Conservation (phyloP, 2,888 invertebrate species). For the Hydraecia micacea region DNA sequence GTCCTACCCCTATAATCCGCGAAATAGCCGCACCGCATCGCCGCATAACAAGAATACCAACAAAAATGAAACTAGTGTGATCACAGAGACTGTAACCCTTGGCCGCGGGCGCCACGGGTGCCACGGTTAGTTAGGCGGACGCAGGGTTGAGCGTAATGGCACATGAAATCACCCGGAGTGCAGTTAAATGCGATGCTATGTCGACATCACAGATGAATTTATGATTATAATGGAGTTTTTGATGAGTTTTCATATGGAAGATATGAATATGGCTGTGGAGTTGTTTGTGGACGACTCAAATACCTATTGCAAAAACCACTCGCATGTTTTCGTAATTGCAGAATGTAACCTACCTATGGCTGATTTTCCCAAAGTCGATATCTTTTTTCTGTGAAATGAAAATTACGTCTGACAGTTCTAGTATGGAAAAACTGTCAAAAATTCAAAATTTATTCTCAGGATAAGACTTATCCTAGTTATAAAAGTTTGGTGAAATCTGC, state of each 20-base stretch:
- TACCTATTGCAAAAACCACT: neutral
- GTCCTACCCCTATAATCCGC: constrained; percentile 63
- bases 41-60: constrained; percentile 81
- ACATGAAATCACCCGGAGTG: constrained; percentile 83
- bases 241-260: constrained; percentile 40
- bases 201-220: constrained; percentile 76
- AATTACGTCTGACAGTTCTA: too few species aligned
- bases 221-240: constrained; percentile 51
- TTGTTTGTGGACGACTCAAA: constrained; percentile 15
- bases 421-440: too few species aligned
- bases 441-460: too few species aligned
- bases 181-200: constrained; percentile 82
- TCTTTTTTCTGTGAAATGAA: too few species aligned
- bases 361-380: too few species aligned
- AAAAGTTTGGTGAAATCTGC: too few species aligned
- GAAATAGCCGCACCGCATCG: constrained; percentile 70
- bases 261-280: neutral
- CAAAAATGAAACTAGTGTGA: constrained; percentile 82
- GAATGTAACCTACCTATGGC: too few species aligned
- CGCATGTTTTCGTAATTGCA: neutral
- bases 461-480: too few species aligned
- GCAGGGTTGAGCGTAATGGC: constrained; percentile 80
- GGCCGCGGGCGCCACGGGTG: constrained; percentile 86
- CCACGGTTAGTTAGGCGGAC: constrained; percentile 85
- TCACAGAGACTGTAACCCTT: constrained; percentile 85